phyloP scores from a whole-genome alignment of 2,888 invertebrate genomes.

The Neoitamus cyanurus region DNA sequence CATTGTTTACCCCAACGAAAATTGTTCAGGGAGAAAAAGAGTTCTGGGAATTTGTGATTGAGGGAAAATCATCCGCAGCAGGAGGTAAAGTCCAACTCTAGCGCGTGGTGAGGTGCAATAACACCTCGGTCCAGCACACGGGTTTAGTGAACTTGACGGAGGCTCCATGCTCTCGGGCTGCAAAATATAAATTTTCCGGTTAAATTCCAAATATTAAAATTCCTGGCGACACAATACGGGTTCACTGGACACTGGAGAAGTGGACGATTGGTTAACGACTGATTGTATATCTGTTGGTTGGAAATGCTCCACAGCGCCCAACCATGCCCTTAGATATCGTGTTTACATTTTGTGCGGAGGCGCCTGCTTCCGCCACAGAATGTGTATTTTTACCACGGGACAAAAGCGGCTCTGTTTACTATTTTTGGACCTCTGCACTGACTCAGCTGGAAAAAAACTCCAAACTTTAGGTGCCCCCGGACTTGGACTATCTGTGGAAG shows the following conservation, averaged over 20 bases:
- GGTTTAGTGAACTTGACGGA: background rate
- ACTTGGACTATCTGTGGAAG: constrained; percentile 31
- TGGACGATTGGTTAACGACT: constrained; percentile 26
- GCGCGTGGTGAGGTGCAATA: background rate
- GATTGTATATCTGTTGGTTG: background rate
- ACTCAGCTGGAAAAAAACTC: constrained; percentile 3
- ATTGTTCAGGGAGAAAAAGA: background rate
- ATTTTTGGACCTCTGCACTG: constrained; percentile 19
- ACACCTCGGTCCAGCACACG: background rate
- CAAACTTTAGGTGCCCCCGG: background rate
- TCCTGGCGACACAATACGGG: background rate
- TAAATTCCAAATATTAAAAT: constrained; percentile 25
- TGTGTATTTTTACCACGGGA: background rate
- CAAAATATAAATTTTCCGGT: constrained; percentile 13
- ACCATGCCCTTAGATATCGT: constrained; percentile 40
- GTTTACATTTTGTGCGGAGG: constrained; percentile 20
- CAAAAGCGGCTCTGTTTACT: constrained; percentile 29
- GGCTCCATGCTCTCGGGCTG: background rate
- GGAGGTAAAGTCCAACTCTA: background rate
- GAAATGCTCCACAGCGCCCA: background rate
- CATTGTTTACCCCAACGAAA: constrained; percentile 18
- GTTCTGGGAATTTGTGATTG: constrained; percentile 3
- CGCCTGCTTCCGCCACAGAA: constrained; percentile 8
- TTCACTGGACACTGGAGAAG: constrained; percentile 17
- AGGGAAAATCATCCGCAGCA: background rate